Conservation (phyloP, 2,888 invertebrate species). For the Megastigmus dorsalis region DNA sequence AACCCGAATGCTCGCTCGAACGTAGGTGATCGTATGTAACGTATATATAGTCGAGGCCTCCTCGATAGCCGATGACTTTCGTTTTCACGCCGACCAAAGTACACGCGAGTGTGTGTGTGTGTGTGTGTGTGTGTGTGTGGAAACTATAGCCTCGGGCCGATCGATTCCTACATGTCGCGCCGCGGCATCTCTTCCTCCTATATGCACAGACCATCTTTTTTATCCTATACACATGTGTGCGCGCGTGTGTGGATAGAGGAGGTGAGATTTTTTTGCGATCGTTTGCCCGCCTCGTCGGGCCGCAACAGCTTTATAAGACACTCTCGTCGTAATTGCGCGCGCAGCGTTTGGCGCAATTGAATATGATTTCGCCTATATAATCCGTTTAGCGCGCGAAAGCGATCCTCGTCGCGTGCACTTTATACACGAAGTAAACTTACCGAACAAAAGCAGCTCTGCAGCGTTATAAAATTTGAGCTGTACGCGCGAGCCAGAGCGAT, state of each 20-base stretch:
- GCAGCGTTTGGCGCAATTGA: no score
- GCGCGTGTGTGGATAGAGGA: background rate
- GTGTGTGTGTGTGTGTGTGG: background rate
- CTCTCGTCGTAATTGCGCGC: no score
- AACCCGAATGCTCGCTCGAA: background rate
- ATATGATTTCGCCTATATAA: no score
- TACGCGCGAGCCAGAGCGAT: no score
- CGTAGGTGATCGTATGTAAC: background rate
- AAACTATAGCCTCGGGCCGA: constrained; percentile 10
- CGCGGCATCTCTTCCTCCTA: background rate
- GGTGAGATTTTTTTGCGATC: background rate
- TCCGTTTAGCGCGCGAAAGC: no score
- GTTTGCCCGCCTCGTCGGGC: background rate
- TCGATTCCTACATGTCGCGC: constrained; percentile 13
- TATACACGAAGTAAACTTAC: no score
- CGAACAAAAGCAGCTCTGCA: no score
- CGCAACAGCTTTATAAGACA: background rate
- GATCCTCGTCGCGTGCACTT: no score
- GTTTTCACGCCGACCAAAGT: background rate
- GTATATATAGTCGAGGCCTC: no score
- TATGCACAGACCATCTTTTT: no score
- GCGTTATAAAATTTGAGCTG: no score
- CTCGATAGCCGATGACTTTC: constrained; percentile 50
- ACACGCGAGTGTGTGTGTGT: background rate
- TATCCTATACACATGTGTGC: background rate